Base-by-base conservation (phyloP, 2,797 vertebrate genomes). In the Trachurus trachurus region DNA sequence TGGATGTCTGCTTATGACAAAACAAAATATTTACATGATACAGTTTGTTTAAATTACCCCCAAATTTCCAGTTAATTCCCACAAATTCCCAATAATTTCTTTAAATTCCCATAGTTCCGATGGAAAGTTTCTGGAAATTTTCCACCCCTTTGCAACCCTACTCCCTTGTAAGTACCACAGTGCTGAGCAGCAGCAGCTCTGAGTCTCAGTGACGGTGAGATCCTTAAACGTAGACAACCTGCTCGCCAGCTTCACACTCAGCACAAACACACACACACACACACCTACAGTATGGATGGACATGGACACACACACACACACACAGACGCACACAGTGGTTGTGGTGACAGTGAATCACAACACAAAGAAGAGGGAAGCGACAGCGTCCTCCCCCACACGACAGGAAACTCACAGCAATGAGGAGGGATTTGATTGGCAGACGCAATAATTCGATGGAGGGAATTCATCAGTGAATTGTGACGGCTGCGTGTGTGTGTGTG, bases 381-480 rank as follows among this genome's bases (percentile, higher is more conserved):
- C 40, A 64, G 82, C 60, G 44, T 84, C 85, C 83, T 37, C 85
- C 86, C 81, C 82, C 88, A 70, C 68, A 78, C 83, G 73, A 88
- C 71, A 87, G 56, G 76, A 86, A 87, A 88, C 79, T 68, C 52
- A 68, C 52, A 68, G 54, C 71, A 81, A 88, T 87, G 83, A 87
- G 65, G 71, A 61, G 57, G 40, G 34, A 56, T 70, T 88, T 92
- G 92, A 93, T 88, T 91, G 92, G 65, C 91, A 92, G 84, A 67
- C 91, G 83, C 78, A 93, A 89, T 91, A 89, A 90, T 87, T 87
- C 82, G 80, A 75, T 76, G 80, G 57, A 78, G 75, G 77, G 78
- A 88, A 89, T 91, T 83, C 74, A 89, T 89, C 68, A 81, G 80
- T 77, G 72, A 70, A 47, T 72, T 76, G 21, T 78, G 74, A 72